Conservation (phyloP, 1,140 invertebrate genomes). For the Halictus rubicundus region DNA sequence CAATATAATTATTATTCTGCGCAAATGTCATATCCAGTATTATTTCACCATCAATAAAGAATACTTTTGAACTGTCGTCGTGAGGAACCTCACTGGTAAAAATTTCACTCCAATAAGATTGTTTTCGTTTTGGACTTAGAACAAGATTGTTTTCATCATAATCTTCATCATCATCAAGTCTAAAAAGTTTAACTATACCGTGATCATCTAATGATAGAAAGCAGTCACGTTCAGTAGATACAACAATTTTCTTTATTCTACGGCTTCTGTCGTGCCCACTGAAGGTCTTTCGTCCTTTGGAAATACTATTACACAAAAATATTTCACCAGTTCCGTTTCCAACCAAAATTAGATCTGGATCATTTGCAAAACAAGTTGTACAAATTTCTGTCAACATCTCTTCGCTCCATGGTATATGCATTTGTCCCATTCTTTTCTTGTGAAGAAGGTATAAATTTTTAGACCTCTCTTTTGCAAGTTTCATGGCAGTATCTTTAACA, state of each 20-base stretch:
- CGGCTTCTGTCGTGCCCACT: constrained; percentile 61
- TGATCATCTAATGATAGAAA: constrained; percentile 73
- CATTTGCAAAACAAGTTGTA: constrained; percentile 70
- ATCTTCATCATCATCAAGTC: constrained; percentile 62
- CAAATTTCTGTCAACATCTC: constrained; percentile 66
- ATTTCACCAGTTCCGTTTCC: constrained; percentile 69
- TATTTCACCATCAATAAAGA: constrained; percentile 59
- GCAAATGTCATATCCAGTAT: constrained; percentile 74
- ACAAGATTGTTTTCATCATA: constrained; percentile 17
- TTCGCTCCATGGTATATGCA: constrained; percentile 62
- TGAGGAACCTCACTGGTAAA: constrained; percentile 55
- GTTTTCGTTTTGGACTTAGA: constrained; percentile 72
- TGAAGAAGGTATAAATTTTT: constrained; percentile 69
- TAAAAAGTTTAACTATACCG: constrained; percentile 74
- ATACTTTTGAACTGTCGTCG: constrained; percentile 69
- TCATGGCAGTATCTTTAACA: constrained; percentile 72
- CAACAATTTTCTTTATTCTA: constrained; percentile 72
- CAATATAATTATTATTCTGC: constrained; percentile 64
- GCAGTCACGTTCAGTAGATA: constrained; percentile 63
- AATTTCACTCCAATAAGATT: constrained; percentile 68
- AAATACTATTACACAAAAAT: constrained; percentile 70
- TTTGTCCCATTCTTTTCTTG: constrained; percentile 54
- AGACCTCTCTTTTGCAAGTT: constrained; percentile 66
- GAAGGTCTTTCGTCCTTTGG: constrained; percentile 65
- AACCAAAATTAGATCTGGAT: constrained; percentile 71